Evolutionary conservation across 1,140 invertebrate genomes (phyloP), one percentile per base, ranked within the genome.

Genomic region (Ceratina calcarata): DNA sequence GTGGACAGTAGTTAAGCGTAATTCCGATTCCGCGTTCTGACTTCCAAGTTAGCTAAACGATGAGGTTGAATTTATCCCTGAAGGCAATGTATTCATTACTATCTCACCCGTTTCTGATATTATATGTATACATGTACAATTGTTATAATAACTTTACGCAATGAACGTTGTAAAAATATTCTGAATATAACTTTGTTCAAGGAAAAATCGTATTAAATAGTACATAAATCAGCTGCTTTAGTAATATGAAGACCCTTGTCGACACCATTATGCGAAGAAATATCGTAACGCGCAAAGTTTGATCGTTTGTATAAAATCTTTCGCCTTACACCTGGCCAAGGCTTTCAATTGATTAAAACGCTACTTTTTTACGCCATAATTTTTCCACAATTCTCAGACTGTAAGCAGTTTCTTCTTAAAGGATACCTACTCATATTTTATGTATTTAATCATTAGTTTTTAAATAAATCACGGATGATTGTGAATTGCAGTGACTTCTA

Each of bases 221-320:
- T 37, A 58, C 55, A 58, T 71, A 71, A 71, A 60, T 60, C 69
- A 71, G 0, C 6, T 20, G 24, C 18, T 60, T 60, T 58, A 60
- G 53, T 37, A 22, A 60, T 16, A 37, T 12, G n/a, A 22, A 22
- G n/a, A 32, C 55, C 53, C 37, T 57, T 70, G 68, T 57, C 51
- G 57, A 57, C 68, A 57, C 51, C 27, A 71, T 71, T 71, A 71
- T 58, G 32, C 53, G 27, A 10, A 20, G 3, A 45, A 18, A 71
- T 8, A 60, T 71, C 16, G 20, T 0, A 20, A 45, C n/a, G 55
- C 58, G 18, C 0, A n/a, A 37, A 37, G 32, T 58, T 32, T 15
- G 6, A n/a, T 13, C 24, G 4, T 58, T 22, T 10, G 32, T 12
- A 2, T 16, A 16, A 7, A 22, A 45, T 71, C 16, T 71, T 20